These are phyloP conservation scores for Trichomycterus rosablanca DNA, from an alignment of 2,113 vertebrate genomes.

Conservation along the genomic window DNA sequence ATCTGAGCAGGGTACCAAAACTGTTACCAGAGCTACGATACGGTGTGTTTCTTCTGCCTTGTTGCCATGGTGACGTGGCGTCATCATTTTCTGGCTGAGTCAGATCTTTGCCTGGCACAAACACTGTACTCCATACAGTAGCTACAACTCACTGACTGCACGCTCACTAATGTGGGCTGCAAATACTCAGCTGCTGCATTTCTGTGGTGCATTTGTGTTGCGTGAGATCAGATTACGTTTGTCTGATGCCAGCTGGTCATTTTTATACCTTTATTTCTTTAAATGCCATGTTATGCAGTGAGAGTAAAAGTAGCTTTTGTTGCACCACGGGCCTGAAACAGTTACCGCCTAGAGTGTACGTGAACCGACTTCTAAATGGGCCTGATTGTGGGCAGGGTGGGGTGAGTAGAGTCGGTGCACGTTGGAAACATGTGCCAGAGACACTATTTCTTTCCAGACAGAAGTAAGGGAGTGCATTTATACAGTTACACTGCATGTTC, in stretches of 20 bases:
- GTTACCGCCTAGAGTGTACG: slow-evolving; percentile 3
- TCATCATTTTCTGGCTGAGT: slow-evolving; percentile 40
- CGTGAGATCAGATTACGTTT: neutral
- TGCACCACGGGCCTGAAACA: no score
- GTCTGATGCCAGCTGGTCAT: no score
- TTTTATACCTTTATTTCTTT: no score
- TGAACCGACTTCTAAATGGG: slow-evolving; percentile 3
- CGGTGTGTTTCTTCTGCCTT: slow-evolving; percentile 51
- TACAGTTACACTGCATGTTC: no score
- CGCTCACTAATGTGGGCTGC: neutral
- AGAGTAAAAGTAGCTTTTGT: no score
- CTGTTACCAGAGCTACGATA: no score
- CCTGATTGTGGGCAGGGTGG: neutral
- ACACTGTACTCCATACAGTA: slow-evolving; percentile 4
- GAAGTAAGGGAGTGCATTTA: no score
- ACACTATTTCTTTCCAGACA: no score
- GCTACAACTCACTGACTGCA: neutral
- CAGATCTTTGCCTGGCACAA: slow-evolving; percentile 7
- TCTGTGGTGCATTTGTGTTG: no score
- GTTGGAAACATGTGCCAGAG: no score
- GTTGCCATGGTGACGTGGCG: slow-evolving; percentile 73
- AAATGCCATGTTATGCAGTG: no score
- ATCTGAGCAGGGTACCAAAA: neutral
- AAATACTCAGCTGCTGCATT: neutral
- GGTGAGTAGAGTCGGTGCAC: neutral